Percentiles rank a stretch among this genome's conserved stretches.
Conservation (phyloP, 2,797 vertebrate genomes). For the Calcarius lapponicus region DNA sequence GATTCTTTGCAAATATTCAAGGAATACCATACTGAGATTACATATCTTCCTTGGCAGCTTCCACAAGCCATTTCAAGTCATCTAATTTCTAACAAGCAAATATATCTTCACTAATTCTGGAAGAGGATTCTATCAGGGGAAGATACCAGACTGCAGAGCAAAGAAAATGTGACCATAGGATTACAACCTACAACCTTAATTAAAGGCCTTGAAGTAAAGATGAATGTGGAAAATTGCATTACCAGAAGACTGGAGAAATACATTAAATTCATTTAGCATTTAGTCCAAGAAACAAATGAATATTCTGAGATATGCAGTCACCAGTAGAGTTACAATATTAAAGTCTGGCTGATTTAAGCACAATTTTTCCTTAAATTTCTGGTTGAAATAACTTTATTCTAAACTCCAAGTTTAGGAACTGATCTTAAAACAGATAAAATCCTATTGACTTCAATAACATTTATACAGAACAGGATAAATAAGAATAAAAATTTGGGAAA, state of each 20-base stretch:
- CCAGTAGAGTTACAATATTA: neutral
- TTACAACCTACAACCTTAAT: neutral
- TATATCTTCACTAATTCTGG: neutral
- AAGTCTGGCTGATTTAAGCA: neutral
- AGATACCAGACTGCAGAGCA: neutral
- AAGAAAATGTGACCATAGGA: neutral
- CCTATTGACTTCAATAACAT: neutral
- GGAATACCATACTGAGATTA: neutral
- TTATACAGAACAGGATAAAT: neutral
- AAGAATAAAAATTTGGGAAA: neutral
- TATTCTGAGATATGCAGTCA: neutral
- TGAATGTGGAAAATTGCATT: neutral
- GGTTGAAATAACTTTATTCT: neutral
- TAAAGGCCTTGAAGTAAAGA: neutral
- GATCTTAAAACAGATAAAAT: neutral
- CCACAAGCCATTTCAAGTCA: neutral
- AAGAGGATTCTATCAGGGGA: neutral
- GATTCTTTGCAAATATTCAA: neutral
- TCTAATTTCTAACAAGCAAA: neutral
- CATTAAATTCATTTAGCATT: neutral
- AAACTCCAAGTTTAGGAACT: neutral
- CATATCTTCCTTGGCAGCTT: neutral
- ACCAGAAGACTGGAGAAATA: neutral
- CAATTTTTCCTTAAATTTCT: neutral
- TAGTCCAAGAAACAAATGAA: neutral